phyloP scores from a whole-genome alignment of 2,797 vertebrate genomes.

The Naso thynnoides region DNA sequence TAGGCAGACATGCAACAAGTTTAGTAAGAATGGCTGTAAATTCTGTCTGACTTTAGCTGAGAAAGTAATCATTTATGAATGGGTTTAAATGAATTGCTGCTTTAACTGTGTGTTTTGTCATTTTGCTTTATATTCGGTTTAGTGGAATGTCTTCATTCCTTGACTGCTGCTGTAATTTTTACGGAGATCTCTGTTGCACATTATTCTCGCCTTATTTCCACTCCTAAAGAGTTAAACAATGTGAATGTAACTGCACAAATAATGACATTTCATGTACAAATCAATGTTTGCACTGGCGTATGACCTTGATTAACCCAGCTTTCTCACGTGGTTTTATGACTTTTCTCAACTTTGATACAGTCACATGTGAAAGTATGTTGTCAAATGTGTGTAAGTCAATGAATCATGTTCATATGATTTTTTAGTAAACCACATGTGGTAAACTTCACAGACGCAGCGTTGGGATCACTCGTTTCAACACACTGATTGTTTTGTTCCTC shows the following conservation, averaged over 20 bases:
- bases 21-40: background rate
- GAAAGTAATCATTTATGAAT: background rate
- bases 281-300: background rate
- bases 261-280: background rate
- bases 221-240: background rate
- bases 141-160: background rate
- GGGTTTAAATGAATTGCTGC: background rate
- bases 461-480: slow-evolving; percentile 38
- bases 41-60: background rate
- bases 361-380: slow-evolving; percentile 39
- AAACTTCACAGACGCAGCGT: slow-evolving; percentile 17
- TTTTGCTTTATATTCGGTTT: background rate
- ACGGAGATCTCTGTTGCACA: background rate
- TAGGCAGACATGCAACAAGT: background rate
- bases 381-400: slow-evolving; percentile 14
- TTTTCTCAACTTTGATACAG: slow-evolving; percentile 9
- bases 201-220: background rate
- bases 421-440: slow-evolving; percentile 34
- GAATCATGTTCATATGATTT: slow-evolving; percentile 62
- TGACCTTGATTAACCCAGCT: slow-evolving; percentile 21
- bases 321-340: slow-evolving; percentile 1
- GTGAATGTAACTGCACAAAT: background rate
- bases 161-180: slow-evolving; percentile 2
- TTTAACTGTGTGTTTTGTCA: slow-evolving; percentile 9
- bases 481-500: slow-evolving; percentile 9